Base-by-base conservation (phyloP, 30 jellyfish, hydroid and myxozoan genomes). In the Sanderia malayensis region DNA sequence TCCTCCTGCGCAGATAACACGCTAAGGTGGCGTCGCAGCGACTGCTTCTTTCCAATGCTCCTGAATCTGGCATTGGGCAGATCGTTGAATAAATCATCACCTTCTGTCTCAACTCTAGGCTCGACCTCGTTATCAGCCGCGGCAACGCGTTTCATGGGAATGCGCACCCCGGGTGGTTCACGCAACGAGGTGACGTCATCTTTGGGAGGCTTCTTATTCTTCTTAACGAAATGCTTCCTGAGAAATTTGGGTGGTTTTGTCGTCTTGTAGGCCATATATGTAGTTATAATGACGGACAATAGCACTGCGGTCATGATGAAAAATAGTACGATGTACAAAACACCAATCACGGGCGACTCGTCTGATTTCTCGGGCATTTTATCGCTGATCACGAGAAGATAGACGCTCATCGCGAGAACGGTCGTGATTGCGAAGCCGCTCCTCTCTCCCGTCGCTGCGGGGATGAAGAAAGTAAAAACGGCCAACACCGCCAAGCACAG, bases 331-430 rank as follows among this genome's bases (percentile, higher is more conserved):
- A 81, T 67, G 88, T 79, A 88, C 49, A 85, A 21, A n/a, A 86
- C 86, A 6, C 97, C 97, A 11, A 88, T 47, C 77, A 88, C 26
- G 26, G 97, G 97, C 3, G 88, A 46, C 83, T 61, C 61, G 74
- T 88, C 97, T 2, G 97, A 88, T 69, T 80, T 88, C 73, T 88
- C 97, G 17, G 97, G 97, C 65, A 88, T 73, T 61, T 69, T 69
- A 44, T 88, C 94, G 28, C 95, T 73, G 64, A 88, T 88, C 67
- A 88, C 97, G 32, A 88, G 78, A 4, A 88, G 90, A 61, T 88
- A 88, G 28, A 88, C 97, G 70, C 94, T 88, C 68, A 88, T 66
- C 7, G 92, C 79, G 70, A 88, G 80, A 8, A 88, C 82, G 24
- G 83, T 82, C 0, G 97, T 88, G 60, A 88, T 75, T 0, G 95